phyloP scores from a whole-genome alignment of 2,888 invertebrate genomes.

The Sarcophaga variegata region DNA sequence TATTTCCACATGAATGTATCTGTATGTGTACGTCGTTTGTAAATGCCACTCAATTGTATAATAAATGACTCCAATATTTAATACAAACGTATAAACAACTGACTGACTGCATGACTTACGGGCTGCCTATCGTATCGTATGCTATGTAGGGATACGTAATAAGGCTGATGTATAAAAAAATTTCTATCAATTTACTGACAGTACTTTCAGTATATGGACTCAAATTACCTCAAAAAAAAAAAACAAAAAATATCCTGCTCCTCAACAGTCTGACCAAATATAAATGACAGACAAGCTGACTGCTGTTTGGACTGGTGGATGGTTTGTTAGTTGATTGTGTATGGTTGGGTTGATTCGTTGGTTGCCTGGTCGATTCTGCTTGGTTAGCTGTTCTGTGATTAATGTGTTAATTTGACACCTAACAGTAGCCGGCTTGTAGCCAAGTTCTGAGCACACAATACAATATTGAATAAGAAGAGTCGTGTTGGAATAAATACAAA shows the following conservation, averaged over 20 bases:
- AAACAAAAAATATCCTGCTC: conserved; percentile 2
- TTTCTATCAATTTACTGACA: conserved; percentile 65
- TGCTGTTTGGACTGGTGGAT: conserved; percentile 11
- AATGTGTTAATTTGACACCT: conserved; percentile 70
- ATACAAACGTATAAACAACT: conserved; percentile 31
- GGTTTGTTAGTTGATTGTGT: conserved; percentile 25
- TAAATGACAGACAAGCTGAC: conserved; percentile 27
- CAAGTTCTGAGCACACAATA: conserved; percentile 31
- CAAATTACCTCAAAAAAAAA: conserved; percentile 63
- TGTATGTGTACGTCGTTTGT: background rate
- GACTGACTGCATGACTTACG: background rate
- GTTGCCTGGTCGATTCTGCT: conserved; percentile 13
- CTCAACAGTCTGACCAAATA: too few relatives aligned
- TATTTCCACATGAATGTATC: background rate
- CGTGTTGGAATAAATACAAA: conserved; percentile 5
- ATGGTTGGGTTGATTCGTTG: conserved; percentile 9
- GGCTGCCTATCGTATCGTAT: too few relatives aligned
- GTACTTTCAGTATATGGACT: conserved; percentile 56
- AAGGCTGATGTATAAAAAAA: conserved; percentile 41
- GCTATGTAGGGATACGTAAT: conserved; percentile 11
- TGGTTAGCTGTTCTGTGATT: conserved; percentile 68
- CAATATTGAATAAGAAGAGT: background rate
- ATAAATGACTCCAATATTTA: conserved; percentile 61
- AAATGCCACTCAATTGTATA: conserved; percentile 51
- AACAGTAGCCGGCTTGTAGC: conserved; percentile 65